These are phyloP conservation scores for Carpatolechia fugitivella DNA, from an alignment of 2,888 invertebrate species.

Conservation along the genomic window DNA sequence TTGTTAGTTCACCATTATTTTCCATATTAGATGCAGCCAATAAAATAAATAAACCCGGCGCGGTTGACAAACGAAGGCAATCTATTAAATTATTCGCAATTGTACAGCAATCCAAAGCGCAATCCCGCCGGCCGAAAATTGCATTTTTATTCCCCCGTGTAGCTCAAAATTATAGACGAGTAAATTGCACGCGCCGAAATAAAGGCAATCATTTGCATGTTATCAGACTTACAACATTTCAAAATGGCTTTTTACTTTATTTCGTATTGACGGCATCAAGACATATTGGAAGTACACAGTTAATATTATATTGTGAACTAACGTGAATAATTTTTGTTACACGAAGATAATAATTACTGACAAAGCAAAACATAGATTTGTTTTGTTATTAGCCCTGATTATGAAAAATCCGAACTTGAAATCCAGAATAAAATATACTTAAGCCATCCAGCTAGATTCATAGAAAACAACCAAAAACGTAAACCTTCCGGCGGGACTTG, in stretches of 20 bases:
- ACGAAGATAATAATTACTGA: no score
- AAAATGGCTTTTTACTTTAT: background rate
- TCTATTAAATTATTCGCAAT: slow-evolving; percentile 59
- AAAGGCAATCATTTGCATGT: slow-evolving; percentile 2
- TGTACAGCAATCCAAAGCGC: slow-evolving; percentile 48
- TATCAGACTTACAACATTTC: background rate
- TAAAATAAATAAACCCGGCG: background rate
- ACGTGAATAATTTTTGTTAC: background rate
- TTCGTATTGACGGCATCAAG: background rate
- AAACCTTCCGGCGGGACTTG: no score
- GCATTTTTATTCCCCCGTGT: slow-evolving; percentile 56
- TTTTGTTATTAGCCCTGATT: no score
- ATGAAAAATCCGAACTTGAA: no score
- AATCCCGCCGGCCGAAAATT: slow-evolving; percentile 56
- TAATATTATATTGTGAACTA: background rate
- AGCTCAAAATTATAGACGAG: slow-evolving; percentile 54
- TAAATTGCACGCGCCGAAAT: slow-evolving; percentile 45
- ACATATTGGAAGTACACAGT: background rate
- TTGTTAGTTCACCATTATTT: background rate
- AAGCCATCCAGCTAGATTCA: no score
- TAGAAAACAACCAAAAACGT: no score
- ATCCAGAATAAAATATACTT: no score
- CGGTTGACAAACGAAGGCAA: slow-evolving; percentile 27
- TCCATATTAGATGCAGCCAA: background rate
- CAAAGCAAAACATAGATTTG: no score